These are phyloP conservation scores for Saccostrea glomerata DNA, from an alignment of 1,140 invertebrate species.

Conservation along the genomic window DNA sequence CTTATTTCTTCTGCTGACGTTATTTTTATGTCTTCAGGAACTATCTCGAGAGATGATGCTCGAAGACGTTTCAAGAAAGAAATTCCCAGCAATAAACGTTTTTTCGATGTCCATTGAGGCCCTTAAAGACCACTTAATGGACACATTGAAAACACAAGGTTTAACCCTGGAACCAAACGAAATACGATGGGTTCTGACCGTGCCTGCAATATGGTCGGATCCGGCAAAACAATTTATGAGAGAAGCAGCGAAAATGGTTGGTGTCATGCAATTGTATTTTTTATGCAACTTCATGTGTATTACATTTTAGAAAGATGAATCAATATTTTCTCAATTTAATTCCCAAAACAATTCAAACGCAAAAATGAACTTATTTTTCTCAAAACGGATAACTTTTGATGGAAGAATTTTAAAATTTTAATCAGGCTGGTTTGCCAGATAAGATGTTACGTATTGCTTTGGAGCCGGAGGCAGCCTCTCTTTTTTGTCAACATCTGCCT, in stretches of 20 bases:
- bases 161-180: constrained; percentile 16
- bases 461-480: constrained; percentile 83
- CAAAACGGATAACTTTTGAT: too few relatives aligned
- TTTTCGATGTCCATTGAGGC: constrained; percentile 42
- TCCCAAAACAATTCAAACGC: too few relatives aligned
- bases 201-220: constrained; percentile 51
- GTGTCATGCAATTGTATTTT: not conserved
- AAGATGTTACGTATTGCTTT: constrained; percentile 69
- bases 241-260: constrained; percentile 20
- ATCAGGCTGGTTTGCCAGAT: constrained; percentile 41
- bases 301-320: too few relatives aligned
- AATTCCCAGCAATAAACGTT: constrained; percentile 42
- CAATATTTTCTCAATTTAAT: too few relatives aligned
- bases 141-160: constrained; percentile 24
- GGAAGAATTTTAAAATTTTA: not conserved
- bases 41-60: constrained; percentile 21
- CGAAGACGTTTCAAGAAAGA: constrained; percentile 37
- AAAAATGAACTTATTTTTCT: too few relatives aligned
- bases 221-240: constrained; percentile 52
- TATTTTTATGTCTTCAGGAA: constrained; percentile 14
- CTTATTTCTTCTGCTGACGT: too few relatives aligned
- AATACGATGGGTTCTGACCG: constrained; percentile 46
- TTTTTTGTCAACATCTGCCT: constrained; percentile 79
- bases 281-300: too few relatives aligned
- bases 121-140: constrained; percentile 42